Evolutionary conservation across 2,888 invertebrate species (phyloP), one percentile per base, ranked within the genome.

Genomic region (Antheraea assamensis): DNA sequence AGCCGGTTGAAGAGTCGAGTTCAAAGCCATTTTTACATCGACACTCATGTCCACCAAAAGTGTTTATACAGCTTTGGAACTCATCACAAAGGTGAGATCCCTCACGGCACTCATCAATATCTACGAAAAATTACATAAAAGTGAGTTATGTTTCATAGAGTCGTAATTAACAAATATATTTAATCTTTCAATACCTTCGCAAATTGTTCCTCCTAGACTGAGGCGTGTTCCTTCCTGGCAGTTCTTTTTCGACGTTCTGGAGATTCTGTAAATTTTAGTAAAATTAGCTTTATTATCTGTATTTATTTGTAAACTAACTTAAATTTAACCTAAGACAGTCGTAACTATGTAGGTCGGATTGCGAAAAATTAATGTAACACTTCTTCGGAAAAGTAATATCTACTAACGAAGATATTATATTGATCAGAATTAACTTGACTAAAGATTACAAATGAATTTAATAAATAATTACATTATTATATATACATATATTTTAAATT

Each of bases 31-130:
- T 89, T 79, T 94, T 95, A 78, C 95, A 95, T 58, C 95, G 91
- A 76, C 95, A 95, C 79, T 93, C 93, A 81, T 94, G 95, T 0
- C 92, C 94, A 0, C 95, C 95, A 64, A 85, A 93, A 0, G 94
- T 94, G 81, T 95, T 95, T 80, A 95, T 92, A 76, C 95, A 95
- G 76, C 93, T 93, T 77, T 95, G 94, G 83, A 94, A 94, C 71
- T 89, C 89, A 74, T 95, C 94, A 73, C 95, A 95, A 5, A 95
- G 86, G 76, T 95, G 94, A 0, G 87, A 82, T 15, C 93, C 93
- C 77, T 95, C 95, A 0, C 91, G 89, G 75, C 99, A 99, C 88
- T 99, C 99, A 86, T 99, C 96, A 27, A 99, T 96, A 87, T 99
- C 99, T 93, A 83, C 0, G 81, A 78, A 5, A 64, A 71, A 35